Conservation (phyloP, 2,888 invertebrate species). For the Campoplex nolae region DNA sequence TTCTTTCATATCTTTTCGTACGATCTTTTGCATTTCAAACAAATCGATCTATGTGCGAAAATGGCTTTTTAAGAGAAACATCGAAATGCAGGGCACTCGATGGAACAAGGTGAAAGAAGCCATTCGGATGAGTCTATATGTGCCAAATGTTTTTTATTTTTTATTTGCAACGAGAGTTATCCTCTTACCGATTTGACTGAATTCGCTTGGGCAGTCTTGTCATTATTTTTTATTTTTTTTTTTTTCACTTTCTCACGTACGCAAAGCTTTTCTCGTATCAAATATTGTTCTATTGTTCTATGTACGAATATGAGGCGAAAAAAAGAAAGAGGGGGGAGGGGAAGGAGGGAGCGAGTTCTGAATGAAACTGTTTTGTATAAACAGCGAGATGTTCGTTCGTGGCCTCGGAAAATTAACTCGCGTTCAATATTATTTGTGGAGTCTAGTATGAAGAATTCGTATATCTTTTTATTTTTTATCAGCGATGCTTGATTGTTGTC, state of each 20-base stretch:
- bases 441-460: too few species aligned
- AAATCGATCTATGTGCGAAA: not conserved
- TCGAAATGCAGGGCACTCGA: not conserved
- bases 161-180: not conserved
- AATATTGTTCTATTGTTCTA: not conserved
- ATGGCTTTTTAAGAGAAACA: not conserved
- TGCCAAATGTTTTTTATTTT: not conserved
- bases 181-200: not conserved
- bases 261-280: not conserved
- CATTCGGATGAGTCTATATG: not conserved
- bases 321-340: not conserved
- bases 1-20: not conserved
- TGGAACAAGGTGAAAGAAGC: not conserved
- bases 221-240: not conserved
- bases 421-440: not conserved
- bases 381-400: not conserved
- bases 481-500: not conserved
- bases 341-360: not conserved
- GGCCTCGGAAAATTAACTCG: not conserved
- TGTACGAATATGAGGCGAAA: not conserved
- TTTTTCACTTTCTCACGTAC: not conserved
- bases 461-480: constrained; percentile 16
- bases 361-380: constrained; percentile 6
- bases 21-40: too few species aligned
- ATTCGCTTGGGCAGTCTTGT: not conserved